Evolutionary conservation across 1,140 invertebrate species (phyloP), one percentile per base, ranked within the genome.

Genomic region (Drosophila persimilis): DNA sequence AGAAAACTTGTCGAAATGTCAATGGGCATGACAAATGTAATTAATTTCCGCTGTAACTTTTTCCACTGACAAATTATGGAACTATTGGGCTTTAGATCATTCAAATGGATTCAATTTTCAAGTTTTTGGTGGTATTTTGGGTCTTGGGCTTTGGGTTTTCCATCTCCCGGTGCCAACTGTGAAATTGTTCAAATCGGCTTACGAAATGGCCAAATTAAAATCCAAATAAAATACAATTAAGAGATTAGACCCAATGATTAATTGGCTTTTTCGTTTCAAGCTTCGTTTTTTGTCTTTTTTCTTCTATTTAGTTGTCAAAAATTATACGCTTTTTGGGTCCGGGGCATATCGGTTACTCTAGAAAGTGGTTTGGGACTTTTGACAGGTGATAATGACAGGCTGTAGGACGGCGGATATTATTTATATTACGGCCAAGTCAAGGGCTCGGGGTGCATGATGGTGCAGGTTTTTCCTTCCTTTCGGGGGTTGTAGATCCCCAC

Each of bases 1-100:
- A 84, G 83, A 89, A 84, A 83, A 89, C 64, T 88, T 88, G 83
- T 88, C 83, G 83, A 88, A 77, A 89, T 89, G 83, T 84, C 83
- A 88, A 88, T 88, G 83, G 57, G 56, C 61, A 73, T 83, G 83
- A 88, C 78, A 88, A 89, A 89, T 88, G 60, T 89, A 89, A 88
- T 88, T 88, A 88, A 88, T 88, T 89, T 76, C 24, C 3, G 41
- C 20, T 20, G 20, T 20, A 54, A 65, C 48, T 43, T 47, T 44
- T 52, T 51, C 53, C 53, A 45, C 56, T 73, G 84, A 88, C 83
- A 88, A 88, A 88, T 88, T 89, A 78, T 86, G 35, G 71, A 77
- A 70, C 64, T 70, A 20, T 67, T 41, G 24, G 44, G 35, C 50
- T 56, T 69, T 69, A 69, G 51, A 69, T 56, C 63, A 48, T 24